These are phyloP conservation scores for Poecilia latipinna DNA, from an alignment of 2,113 vertebrate species.

Conservation along the genomic window DNA sequence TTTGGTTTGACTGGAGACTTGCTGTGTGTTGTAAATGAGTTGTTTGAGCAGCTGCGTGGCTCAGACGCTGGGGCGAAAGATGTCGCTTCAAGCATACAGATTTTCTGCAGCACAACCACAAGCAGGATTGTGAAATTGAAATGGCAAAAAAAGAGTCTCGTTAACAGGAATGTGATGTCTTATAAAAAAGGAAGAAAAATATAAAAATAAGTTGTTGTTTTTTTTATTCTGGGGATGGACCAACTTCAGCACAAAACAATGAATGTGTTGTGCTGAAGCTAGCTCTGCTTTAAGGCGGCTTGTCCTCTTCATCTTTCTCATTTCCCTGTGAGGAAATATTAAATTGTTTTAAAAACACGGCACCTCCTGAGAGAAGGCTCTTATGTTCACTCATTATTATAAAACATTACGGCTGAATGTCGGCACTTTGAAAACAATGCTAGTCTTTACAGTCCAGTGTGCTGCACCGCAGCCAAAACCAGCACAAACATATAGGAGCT, in stretches of 20 bases:
- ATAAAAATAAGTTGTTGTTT: background rate
- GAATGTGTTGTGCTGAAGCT: conserved; percentile 32
- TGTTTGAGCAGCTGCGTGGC: conserved; percentile 52
- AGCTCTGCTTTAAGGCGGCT: background rate
- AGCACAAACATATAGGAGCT: conserved; percentile 19
- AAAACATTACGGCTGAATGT: conserved; percentile 27
- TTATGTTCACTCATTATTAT: conserved; percentile 3
- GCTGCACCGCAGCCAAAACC: conserved; percentile 41
- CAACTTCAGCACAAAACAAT: background rate
- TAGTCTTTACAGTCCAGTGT: conserved; percentile 24
- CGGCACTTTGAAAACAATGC: conserved; percentile 36
- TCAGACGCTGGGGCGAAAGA: conserved; percentile 61
- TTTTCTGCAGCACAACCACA: conserved; percentile 27
- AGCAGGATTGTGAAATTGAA: conserved; percentile 39
- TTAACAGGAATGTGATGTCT: conserved; percentile 24
- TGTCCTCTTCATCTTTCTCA: background rate
- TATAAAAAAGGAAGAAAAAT: background rate
- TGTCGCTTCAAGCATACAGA: conserved; percentile 47
- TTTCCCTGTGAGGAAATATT: background rate
- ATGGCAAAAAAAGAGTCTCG: conserved; percentile 20
- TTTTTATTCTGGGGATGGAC: background rate
- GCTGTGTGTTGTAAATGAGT: conserved; percentile 45
- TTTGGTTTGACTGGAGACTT: conserved; percentile 32
- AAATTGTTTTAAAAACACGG: background rate
- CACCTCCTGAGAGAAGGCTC: background rate